Evolutionary conservation across 2,797 vertebrate genomes (phyloP).

Genomic region (Neosalanx taihuensis): DNA sequence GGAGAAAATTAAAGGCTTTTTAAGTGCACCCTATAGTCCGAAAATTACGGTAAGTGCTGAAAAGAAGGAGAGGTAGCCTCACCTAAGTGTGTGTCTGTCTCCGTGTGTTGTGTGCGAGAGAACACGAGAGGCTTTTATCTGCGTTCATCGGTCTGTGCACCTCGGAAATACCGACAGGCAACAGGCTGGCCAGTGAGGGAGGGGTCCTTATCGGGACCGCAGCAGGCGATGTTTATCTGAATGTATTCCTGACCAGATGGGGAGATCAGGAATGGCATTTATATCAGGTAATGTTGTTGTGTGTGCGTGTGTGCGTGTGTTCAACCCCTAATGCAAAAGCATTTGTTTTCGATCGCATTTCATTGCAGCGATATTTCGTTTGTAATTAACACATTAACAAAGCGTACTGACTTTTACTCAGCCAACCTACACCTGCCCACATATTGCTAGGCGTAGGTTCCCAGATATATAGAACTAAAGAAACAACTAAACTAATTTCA

Average conservation of each 20-base stretch:
- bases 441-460: slow-evolving; percentile 27
- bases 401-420: slow-evolving; percentile 40
- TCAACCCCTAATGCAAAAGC: slow-evolving; percentile 11
- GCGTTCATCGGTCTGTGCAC: slow-evolving; percentile 33
- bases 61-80: slow-evolving; percentile 13
- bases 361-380: slow-evolving; percentile 44
- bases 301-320: neutral
- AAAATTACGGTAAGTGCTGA: too few relatives aligned
- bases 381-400: slow-evolving; percentile 39
- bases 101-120: slow-evolving; percentile 19
- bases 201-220: slow-evolving; percentile 51
- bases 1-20: too few relatives aligned
- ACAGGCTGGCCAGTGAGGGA: slow-evolving; percentile 32
- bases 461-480: too few relatives aligned
- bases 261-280: slow-evolving; percentile 55
- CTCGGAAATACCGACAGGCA: slow-evolving; percentile 36
- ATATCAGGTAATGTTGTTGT: slow-evolving; percentile 38
- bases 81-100: neutral
- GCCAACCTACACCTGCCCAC: slow-evolving; percentile 44
- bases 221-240: slow-evolving; percentile 44
- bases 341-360: slow-evolving; percentile 23
- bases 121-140: slow-evolving; percentile 58
- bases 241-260: slow-evolving; percentile 51
- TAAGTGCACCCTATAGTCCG: too few relatives aligned
- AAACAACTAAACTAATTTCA: too few relatives aligned